These are phyloP conservation scores for Drosophila kambysellisi DNA, from an alignment of 2,888 invertebrate species.

Conservation along the genomic window DNA sequence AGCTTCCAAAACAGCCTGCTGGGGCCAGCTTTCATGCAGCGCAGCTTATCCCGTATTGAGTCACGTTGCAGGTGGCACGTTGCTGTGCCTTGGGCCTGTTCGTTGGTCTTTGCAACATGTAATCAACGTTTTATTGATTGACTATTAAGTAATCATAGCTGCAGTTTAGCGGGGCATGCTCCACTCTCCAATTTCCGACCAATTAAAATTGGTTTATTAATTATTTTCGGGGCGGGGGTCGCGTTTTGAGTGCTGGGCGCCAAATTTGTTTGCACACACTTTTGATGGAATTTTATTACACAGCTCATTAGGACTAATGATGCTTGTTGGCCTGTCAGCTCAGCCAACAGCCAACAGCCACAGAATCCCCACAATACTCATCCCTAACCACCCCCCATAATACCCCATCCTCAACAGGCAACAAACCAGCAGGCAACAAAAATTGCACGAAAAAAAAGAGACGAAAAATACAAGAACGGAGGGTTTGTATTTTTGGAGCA, in stretches of 20 bases:
- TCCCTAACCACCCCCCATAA: not conserved
- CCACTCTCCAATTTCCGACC: not conserved
- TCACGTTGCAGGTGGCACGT: not conserved
- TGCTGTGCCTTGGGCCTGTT: not conserved
- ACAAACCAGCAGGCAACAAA: constrained; percentile 11
- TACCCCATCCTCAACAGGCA: not conserved
- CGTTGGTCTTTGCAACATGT: not conserved
- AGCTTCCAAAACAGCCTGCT: not conserved
- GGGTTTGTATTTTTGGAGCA: too few species aligned
- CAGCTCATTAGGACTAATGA: constrained; percentile 80
- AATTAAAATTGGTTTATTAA: constrained; percentile 73
- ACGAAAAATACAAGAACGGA: not conserved
- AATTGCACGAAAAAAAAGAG: constrained; percentile 4
- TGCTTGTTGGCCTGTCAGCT: constrained; percentile 70
- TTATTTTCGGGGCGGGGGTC: constrained; percentile 31
- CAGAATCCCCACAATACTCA: not conserved
- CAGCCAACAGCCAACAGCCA: constrained; percentile 5
- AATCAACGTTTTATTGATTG: constrained; percentile 47
- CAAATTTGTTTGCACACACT: constrained; percentile 57
- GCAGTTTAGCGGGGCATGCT: not conserved
- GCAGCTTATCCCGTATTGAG: not conserved
- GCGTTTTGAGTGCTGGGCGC: constrained; percentile 10
- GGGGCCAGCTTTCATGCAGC: constrained; percentile 5
- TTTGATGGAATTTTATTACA: constrained; percentile 71
- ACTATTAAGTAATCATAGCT: constrained; percentile 22